phyloP scores from a whole-genome alignment of 2,113 vertebrate species.

The Accipiter cooperii region DNA sequence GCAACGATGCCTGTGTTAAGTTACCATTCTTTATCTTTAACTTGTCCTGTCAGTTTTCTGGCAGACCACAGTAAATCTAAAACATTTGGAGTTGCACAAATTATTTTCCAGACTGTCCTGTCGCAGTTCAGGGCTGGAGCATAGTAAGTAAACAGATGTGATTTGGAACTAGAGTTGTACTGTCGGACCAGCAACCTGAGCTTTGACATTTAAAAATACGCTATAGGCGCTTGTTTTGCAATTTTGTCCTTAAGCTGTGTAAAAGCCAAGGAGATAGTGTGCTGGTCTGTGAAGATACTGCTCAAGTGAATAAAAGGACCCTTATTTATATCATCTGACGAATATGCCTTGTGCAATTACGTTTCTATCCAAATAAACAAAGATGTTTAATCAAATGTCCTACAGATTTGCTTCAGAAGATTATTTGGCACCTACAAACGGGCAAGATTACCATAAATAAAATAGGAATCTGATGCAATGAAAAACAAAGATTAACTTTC shows the following conservation, averaged over 20 bases:
- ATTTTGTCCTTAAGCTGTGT: not conserved
- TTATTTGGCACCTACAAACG: not conserved
- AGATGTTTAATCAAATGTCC: not conserved
- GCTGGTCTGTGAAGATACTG: not conserved
- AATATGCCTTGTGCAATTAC: not conserved
- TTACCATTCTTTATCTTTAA: slow-evolving; percentile 56
- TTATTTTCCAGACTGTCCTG: slow-evolving; percentile 40
- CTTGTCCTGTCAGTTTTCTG: slow-evolving; percentile 44
- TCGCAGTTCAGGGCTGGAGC: not conserved
- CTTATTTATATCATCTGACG: not conserved
- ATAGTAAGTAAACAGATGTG: not conserved
- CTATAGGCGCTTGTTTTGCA: not conserved
- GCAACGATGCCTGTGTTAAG: slow-evolving; percentile 4
- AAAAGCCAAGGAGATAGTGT: not conserved
- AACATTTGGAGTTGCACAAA: slow-evolving; percentile 22
- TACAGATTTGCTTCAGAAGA: not conserved
- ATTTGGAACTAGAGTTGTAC: not conserved
- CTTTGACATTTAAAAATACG: not conserved
- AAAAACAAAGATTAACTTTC: not conserved
- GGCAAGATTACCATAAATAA: not conserved
- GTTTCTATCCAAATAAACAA: not conserved
- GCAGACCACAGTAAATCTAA: slow-evolving; percentile 43
- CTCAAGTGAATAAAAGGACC: not conserved
- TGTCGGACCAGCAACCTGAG: not conserved
- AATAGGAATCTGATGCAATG: not conserved